These are phyloP conservation scores for Microtus ochrogaster DNA, from an alignment of 2,113 vertebrate genomes.

Conservation along the genomic window DNA sequence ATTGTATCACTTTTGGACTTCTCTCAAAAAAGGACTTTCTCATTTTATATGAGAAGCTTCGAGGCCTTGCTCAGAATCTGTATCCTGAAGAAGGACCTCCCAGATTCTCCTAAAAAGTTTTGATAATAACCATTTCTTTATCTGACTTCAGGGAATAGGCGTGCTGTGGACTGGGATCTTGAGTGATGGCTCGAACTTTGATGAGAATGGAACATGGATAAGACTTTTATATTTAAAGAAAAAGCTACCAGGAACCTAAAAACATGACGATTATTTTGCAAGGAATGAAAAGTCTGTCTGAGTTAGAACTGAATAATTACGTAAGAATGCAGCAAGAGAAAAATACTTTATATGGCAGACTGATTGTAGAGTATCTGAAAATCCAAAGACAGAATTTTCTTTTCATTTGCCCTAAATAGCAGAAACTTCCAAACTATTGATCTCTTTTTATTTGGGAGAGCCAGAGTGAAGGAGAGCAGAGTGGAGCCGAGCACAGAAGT, in stretches of 20 bases:
- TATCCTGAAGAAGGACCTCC: background rate
- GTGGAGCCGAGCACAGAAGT: background rate
- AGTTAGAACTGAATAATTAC: background rate
- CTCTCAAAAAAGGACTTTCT: background rate
- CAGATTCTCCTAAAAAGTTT: background rate
- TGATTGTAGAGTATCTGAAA: background rate
- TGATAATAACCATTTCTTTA: background rate
- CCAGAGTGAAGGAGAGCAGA: too few species aligned
- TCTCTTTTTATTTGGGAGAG: background rate
- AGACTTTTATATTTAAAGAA: background rate
- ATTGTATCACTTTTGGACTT: background rate
- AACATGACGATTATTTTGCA: background rate
- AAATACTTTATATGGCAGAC: background rate
- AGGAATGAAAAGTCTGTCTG: background rate
- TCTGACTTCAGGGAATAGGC: background rate
- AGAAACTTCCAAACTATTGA: background rate
- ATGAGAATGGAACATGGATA: background rate
- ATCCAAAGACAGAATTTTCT: background rate
- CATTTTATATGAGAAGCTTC: background rate
- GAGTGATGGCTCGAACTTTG: background rate
- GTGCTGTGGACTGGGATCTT: background rate
- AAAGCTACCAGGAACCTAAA: background rate
- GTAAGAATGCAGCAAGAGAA: background rate
- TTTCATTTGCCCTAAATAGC: background rate
- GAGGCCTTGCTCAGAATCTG: background rate